phyloP scores from a whole-genome alignment of 2,113 vertebrate species.

The Neogale vison region DNA sequence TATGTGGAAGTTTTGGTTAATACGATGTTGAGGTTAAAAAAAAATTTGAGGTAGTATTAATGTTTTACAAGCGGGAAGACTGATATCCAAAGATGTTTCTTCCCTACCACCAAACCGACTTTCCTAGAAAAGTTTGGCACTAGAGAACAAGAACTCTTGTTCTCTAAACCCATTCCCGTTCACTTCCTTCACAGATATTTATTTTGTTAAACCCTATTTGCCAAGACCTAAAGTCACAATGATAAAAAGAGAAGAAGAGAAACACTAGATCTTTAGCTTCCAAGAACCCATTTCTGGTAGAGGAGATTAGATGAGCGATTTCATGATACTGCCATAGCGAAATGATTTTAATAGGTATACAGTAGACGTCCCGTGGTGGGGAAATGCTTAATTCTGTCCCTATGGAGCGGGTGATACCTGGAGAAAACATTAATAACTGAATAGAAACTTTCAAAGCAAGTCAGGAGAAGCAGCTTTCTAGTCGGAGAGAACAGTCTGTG shows the following conservation, averaged over 20 bases:
- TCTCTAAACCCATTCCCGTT: background rate
- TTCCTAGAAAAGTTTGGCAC: background rate
- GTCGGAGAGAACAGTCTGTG: background rate
- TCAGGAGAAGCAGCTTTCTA: background rate
- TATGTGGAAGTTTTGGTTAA: background rate
- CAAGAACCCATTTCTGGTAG: background rate
- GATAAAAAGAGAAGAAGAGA: background rate
- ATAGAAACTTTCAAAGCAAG: background rate
- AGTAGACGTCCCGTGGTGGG: background rate
- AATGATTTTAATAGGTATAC: background rate
- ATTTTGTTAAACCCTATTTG: background rate
- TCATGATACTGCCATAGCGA: background rate
- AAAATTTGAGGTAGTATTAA: background rate
- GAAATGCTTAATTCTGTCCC: background rate
- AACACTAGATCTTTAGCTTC: background rate
- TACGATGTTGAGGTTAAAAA: slow-evolving; percentile 31
- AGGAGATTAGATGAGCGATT: background rate
- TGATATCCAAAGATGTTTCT: background rate
- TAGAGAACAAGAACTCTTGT: background rate
- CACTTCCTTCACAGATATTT: background rate
- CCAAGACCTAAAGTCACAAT: background rate
- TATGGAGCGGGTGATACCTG: background rate
- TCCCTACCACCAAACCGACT: background rate
- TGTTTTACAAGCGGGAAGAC: slow-evolving; percentile 5
- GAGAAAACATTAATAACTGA: background rate